A percentile compares a stretch with the other conserved stretches of the same genome.
These are phyloP conservation scores for Lasioglossum vierecki DNA, from an alignment of 2,888 invertebrate species.

Conservation along the genomic window DNA sequence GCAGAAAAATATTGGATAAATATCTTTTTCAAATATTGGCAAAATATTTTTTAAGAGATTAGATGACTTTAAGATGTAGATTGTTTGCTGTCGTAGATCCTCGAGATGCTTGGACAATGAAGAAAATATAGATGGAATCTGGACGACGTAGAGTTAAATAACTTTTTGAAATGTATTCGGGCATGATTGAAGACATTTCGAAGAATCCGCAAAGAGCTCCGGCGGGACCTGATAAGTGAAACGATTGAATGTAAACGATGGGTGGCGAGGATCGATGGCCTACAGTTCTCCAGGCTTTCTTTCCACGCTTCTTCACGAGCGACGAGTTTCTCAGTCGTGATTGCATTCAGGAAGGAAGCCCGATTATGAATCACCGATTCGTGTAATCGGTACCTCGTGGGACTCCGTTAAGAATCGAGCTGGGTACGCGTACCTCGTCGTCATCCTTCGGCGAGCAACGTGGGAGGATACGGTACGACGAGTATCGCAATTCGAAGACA, in stretches of 20 bases:
- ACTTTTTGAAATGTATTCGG: too few relatives aligned
- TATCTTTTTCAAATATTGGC: too few relatives aligned
- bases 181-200: background rate
- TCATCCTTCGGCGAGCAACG: constrained; percentile 67
- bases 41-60: too few relatives aligned
- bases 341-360: constrained; percentile 53
- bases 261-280: background rate
- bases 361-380: constrained; percentile 71
- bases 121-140: too few relatives aligned
- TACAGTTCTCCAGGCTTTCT: constrained; percentile 19
- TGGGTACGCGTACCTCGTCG: constrained; percentile 35
- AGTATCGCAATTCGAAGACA: constrained; percentile 58
- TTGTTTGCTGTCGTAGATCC: background rate
- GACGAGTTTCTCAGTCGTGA: constrained; percentile 24
- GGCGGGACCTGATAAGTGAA: background rate
- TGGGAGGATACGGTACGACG: constrained; percentile 65
- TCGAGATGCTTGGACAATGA: background rate
- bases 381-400: constrained; percentile 67
- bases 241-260: background rate
- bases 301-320: constrained; percentile 11
- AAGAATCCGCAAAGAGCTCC: background rate
- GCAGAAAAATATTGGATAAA: too few relatives aligned
- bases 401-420: constrained; percentile 44
- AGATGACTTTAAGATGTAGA: too few relatives aligned
- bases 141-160: too few relatives aligned